Conservation (phyloP, 2,888 invertebrate species). For the Punctoribates punctum region DNA sequence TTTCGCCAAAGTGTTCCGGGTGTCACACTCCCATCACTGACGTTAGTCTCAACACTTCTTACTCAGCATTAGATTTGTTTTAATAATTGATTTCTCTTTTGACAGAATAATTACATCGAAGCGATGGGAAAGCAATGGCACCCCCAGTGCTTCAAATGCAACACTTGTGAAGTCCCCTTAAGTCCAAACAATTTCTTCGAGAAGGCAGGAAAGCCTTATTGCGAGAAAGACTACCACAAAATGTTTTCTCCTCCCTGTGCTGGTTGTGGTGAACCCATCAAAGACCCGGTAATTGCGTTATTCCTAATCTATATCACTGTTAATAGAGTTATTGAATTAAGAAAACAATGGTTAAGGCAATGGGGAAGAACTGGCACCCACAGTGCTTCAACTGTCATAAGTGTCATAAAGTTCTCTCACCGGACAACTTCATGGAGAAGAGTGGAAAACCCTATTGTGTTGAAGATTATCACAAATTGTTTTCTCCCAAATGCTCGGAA, state of each 20-base stretch:
- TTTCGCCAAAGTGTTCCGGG: slow-evolving; percentile 96
- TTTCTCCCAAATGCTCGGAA: slow-evolving; percentile 96
- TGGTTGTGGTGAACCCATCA: slow-evolving; percentile 96
- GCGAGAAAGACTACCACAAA: slow-evolving; percentile 94
- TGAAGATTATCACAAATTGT: slow-evolving; percentile 91
- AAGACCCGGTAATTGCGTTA: slow-evolving; percentile 57
- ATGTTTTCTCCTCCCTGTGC: slow-evolving; percentile 97
- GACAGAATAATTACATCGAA: slow-evolving; percentile 22
- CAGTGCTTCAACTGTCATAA: slow-evolving; percentile 99
- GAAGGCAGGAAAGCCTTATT: slow-evolving; percentile 92
- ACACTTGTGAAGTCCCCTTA: slow-evolving; percentile 92
- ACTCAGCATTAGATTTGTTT: neutral
- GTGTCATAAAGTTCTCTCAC: slow-evolving; percentile 93
- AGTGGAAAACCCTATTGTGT: slow-evolving; percentile 97
- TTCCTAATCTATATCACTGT: no score
- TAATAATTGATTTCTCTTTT: neutral
- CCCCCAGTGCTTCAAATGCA: slow-evolving; percentile 98
- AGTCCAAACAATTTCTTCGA: slow-evolving; percentile 99
- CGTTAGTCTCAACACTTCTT: slow-evolving; percentile 12
- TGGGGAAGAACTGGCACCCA: slow-evolving; percentile 97
- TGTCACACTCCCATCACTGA: slow-evolving; percentile 96
- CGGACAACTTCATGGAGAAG: slow-evolving; percentile 96
- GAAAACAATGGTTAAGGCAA: slow-evolving; percentile 57
- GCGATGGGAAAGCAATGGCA: slow-evolving; percentile 98
- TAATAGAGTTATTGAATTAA: neutral